Evolutionary conservation across 2,888 invertebrate genomes (phyloP), one percentile per base, ranked within the genome.

Genomic region (Lordiphosa andalusiaca): DNA sequence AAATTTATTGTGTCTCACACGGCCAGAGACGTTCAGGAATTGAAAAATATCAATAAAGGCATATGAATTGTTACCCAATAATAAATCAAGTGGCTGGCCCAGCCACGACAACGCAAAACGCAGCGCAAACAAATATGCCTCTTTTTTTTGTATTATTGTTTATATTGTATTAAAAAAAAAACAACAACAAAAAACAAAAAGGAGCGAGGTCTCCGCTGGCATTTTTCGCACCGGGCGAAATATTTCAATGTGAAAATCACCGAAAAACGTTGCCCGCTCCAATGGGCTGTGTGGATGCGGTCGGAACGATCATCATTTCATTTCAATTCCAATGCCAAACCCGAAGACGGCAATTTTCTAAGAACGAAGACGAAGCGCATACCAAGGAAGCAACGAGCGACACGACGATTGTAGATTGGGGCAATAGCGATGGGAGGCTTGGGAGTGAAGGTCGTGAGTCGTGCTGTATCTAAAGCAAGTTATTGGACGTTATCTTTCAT

Each of bases 1-100:
- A 82, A 84, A 84, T 84, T 81, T 84, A 84, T 80, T 80, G 84
- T 80, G 78, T 81, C 76, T 77, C 76, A 77, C 76, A 77, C 76
- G 83, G 80, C 70, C 71, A 60, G 69, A 44, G 80, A 82, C 76
- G 76, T 83, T 66, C 73, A 77, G 76, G 76, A 77, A 77, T 77
- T 77, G 80, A 83, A 77, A 76, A 77, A 77, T 77, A 77, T 77
- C 76, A 77, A 77, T 77, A 77, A 77, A 77, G 83, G 76, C 76
- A 80, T 77, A 80, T 81, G 84, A 80, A 80, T 84, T 84, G 84
- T 81, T 84, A 82, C 84, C 84, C 80, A 81, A 81, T 81, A 82
- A 81, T 81, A 81, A 81, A 81, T 81, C 80, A 84, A 81, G 69
- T 73, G 71, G 41, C 60, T 73, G 71, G 41, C 60, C 39, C 41